A percentile compares a stretch with the other conserved stretches of the same genome.
phyloP scores from a whole-genome alignment of 1,140 invertebrate genomes.

The Cyclargus thomasi region DNA sequence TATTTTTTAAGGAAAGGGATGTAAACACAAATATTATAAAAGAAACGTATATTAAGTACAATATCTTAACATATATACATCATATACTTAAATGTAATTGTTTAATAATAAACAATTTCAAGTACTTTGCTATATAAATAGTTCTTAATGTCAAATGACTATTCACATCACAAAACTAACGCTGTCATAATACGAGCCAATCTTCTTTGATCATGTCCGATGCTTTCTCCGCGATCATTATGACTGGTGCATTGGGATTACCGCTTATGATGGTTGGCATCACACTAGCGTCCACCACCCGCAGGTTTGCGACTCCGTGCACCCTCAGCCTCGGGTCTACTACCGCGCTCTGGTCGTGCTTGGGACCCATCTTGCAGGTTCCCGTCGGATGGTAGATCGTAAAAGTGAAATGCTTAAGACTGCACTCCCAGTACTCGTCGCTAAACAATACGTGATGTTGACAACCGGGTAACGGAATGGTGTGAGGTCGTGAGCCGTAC shows the following conservation, averaged over 20 bases:
- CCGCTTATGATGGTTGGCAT: conserved; percentile 89
- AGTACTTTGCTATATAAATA: conserved; percentile 53
- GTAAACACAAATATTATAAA: not conserved
- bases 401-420: conserved; percentile 86
- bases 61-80: conserved; percentile 36
- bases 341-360: conserved; percentile 83
- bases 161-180: conserved; percentile 34
- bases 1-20: not conserved
- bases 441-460: conserved; percentile 81
- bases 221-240: conserved; percentile 88
- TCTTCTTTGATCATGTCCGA: conserved; percentile 88
- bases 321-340: conserved; percentile 87
- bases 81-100: conserved; percentile 42
- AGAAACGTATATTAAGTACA: conserved; percentile 4
- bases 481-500: conserved; percentile 85
- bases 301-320: conserved; percentile 82
- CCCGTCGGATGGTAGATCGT: conserved; percentile 91
- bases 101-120: conserved; percentile 46
- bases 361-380: conserved; percentile 91
- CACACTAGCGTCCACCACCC: conserved; percentile 86
- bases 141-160: conserved; percentile 41
- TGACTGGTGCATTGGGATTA: conserved; percentile 86
- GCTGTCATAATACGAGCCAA: conserved; percentile 76
- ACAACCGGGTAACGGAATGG: conserved; percentile 88
- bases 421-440: conserved; percentile 92